Evolutionary conservation across 2,797 vertebrate species (phyloP).

Genomic region (Alauda arvensis): DNA sequence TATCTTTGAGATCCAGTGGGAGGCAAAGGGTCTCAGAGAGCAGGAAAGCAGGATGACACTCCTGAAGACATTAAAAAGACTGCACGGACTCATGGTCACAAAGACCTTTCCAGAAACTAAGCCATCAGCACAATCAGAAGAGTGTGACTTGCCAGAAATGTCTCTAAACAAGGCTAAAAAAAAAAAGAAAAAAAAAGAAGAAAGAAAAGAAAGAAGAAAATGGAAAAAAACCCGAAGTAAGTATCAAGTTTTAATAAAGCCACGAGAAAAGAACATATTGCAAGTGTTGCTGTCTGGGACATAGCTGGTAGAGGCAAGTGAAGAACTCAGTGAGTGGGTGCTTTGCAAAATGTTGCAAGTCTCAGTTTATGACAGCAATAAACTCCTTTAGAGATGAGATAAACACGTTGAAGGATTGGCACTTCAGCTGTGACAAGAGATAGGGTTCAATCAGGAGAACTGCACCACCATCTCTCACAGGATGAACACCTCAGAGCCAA

Average conservation of each 20-base stretch:
- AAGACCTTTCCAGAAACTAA: not conserved
- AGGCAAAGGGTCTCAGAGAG: not conserved
- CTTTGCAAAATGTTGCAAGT: conserved; percentile 40
- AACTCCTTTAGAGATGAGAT: conserved; percentile 40
- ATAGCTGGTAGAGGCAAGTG: conserved; percentile 1
- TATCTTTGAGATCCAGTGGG: not conserved
- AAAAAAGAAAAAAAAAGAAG: not conserved
- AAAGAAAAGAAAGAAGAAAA: too few species aligned
- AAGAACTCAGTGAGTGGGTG: conserved; percentile 48
- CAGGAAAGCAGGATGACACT: not conserved
- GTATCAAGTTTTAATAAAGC: conserved; percentile 26
- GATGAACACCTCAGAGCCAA: not conserved
- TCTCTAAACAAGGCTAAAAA: not conserved
- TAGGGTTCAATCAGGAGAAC: not conserved
- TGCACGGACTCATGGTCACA: not conserved
- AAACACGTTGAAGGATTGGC: conserved; percentile 31
- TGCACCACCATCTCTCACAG: not conserved
- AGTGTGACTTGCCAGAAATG: not conserved
- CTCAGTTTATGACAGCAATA: conserved; percentile 37
- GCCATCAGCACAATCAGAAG: not conserved
- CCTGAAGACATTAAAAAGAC: not conserved
- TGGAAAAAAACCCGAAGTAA: not conserved
- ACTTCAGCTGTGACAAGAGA: conserved; percentile 34
- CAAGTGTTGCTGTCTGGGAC: conserved; percentile 27
- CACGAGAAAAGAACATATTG: conserved; percentile 41